These are phyloP conservation scores for Ptilonorhynchus violaceus DNA, from an alignment of 2,113 vertebrate genomes.

Conservation along the genomic window DNA sequence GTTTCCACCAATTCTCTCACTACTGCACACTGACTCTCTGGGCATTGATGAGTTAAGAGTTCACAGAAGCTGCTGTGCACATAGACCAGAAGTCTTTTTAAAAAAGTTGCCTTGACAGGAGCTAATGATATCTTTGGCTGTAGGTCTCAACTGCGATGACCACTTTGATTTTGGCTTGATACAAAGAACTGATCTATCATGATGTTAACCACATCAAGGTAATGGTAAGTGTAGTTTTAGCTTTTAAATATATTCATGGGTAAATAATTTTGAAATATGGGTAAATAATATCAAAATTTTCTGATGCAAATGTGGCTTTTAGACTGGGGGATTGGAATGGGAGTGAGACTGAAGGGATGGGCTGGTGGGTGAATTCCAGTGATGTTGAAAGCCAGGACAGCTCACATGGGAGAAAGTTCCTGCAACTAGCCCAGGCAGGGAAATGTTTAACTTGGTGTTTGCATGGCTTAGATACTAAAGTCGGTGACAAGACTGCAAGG, in stretches of 20 bases:
- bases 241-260: not conserved
- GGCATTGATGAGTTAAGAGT: not conserved
- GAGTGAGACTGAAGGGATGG: not conserved
- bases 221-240: not conserved
- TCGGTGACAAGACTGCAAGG: not conserved
- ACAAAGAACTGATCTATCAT: rapidly evolving
- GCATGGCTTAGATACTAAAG: not conserved
- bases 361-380: not conserved
- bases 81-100: not conserved
- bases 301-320: not conserved
- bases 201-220: not conserved
- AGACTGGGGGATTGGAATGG: not conserved
- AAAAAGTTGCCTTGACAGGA: not conserved
- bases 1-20: not conserved
- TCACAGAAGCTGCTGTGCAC: not conserved
- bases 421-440: not conserved
- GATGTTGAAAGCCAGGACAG: not conserved
- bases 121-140: not conserved
- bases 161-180: not conserved
- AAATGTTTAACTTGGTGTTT: not conserved
- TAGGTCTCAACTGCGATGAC: not conserved
- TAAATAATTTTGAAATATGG: not conserved
- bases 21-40: not conserved
- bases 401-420: not conserved
- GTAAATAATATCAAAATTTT: not conserved